phyloP scores from a whole-genome alignment of 2,888 invertebrate species.

The Oxystoma pomonae region DNA sequence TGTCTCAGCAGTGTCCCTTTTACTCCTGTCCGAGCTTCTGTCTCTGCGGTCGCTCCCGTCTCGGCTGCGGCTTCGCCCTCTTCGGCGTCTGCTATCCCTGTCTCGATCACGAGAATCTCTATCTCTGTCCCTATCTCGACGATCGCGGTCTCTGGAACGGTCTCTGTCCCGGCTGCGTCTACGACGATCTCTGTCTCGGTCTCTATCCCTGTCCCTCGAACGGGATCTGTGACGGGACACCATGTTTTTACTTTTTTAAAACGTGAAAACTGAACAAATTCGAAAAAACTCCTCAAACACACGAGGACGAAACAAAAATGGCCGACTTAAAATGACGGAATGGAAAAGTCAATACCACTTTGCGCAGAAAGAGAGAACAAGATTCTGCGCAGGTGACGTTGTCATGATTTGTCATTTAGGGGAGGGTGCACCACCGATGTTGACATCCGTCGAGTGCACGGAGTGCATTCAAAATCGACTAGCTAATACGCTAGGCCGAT shows the following conservation, averaged over 20 bases:
- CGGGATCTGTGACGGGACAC: conserved; percentile 34
- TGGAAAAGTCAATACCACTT: too few species aligned
- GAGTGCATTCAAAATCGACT: too few species aligned
- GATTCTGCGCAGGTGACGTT: too few species aligned
- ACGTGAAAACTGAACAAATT: not conserved
- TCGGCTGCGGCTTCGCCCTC: conserved; percentile 28
- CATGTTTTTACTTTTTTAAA: not conserved
- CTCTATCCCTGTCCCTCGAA: conserved; percentile 41
- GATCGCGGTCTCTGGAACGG: conserved; percentile 34
- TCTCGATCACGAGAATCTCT: conserved; percentile 44
- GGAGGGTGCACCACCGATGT: too few species aligned
- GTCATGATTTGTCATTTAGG: too few species aligned
- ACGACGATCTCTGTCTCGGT: conserved; percentile 31
- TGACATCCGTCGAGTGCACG: too few species aligned
- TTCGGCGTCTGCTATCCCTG: conserved; percentile 33
- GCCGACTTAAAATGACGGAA: too few species aligned
- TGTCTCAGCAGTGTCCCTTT: conserved; percentile 21
- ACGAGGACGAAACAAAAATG: too few species aligned
- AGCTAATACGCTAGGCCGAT: too few species aligned
- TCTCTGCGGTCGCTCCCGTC: conserved; percentile 37
- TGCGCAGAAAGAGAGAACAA: too few species aligned
- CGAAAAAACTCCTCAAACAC: not conserved
- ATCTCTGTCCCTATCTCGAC: conserved; percentile 39
- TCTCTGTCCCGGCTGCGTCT: conserved; percentile 32
- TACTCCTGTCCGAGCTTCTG: conserved; percentile 30